Evolutionary conservation across 1,140 invertebrate species (phyloP), one percentile per base, ranked within the genome.

Genomic region (Drosophila truncata): DNA sequence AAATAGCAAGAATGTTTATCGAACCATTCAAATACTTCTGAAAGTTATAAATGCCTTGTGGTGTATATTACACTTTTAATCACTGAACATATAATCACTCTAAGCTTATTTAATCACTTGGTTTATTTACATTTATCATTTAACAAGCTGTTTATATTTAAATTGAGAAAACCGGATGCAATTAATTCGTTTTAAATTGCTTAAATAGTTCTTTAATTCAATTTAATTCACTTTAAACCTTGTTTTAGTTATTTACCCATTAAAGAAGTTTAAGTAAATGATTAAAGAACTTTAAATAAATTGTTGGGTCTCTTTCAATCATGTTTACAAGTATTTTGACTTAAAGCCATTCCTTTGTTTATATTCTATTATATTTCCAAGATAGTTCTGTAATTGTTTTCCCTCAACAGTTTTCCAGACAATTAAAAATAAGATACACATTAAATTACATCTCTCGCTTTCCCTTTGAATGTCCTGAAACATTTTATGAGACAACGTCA

Each of bases 391-490:
- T 35, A 54, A 55, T 57, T 20, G n/a, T 37, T 54, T 54, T 35
- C n/a, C 49, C 47, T 54, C 50, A 55, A 18, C 52, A 14, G 11
- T 44, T 65, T 65, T 39, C 6, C 29, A 50, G 29, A 52, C 46
- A 69, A 66, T 69, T 69, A 69, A 41, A 52, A 50, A 41, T 27
- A 20, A 20, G 66, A 69, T 42, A 67, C 58, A 42, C 60, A 49
- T 49, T 67, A 46, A 67, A 47, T 49, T 33, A 39, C 37, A 70
- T 27, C 13, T 64, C 25, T 29, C 33, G 9, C 33, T 50, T 41
- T 50, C 16, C 33, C 11, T 25, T 16, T 5, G 3, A 49, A 33
- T 41, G 47, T 47, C 20, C 33, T 39, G n/a, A 14, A 69, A 54
- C 23, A 67, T 44, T 52, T 66, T 66, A 46, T 46, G n/a, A 44